Conservation (phyloP, 2,113 vertebrate genomes). For the Acrocephalus kingi region DNA sequence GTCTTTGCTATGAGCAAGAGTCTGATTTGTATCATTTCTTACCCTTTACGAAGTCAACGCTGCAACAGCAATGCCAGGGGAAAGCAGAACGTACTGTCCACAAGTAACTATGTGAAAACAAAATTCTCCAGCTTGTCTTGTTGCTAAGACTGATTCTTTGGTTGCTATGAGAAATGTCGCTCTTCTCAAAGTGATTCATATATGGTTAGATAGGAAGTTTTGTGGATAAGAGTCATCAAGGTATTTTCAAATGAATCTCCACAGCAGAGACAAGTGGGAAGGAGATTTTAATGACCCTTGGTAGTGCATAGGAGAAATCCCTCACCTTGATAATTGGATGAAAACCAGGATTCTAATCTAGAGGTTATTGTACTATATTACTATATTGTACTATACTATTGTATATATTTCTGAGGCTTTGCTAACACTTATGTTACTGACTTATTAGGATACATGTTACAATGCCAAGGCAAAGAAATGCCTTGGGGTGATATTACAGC, state of each 20-base stretch:
- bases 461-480: not conserved
- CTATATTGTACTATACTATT: not conserved
- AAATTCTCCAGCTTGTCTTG: slow-evolving; percentile 48
- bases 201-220: slow-evolving; percentile 33
- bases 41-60: not conserved
- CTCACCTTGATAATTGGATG: not conserved
- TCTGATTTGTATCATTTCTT: not conserved
- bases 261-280: not conserved
- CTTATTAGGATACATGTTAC: not conserved
- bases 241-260: not conserved
- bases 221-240: not conserved
- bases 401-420: not conserved
- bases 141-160: slow-evolving; percentile 50
- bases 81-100: slow-evolving; percentile 57
- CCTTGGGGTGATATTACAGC: not conserved
- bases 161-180: slow-evolving; percentile 57
- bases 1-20: not conserved
- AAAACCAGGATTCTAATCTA: not conserved
- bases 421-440: not conserved
- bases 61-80: not conserved
- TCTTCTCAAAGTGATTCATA: slow-evolving; percentile 57
- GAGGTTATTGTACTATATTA: not conserved
- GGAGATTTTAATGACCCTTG: not conserved
- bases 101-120: not conserved
- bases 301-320: not conserved